Percentiles rank a stretch among this genome's conserved stretches.
phyloP scores from a whole-genome alignment of 2,113 vertebrate species.

The Vulpes lagopus region DNA sequence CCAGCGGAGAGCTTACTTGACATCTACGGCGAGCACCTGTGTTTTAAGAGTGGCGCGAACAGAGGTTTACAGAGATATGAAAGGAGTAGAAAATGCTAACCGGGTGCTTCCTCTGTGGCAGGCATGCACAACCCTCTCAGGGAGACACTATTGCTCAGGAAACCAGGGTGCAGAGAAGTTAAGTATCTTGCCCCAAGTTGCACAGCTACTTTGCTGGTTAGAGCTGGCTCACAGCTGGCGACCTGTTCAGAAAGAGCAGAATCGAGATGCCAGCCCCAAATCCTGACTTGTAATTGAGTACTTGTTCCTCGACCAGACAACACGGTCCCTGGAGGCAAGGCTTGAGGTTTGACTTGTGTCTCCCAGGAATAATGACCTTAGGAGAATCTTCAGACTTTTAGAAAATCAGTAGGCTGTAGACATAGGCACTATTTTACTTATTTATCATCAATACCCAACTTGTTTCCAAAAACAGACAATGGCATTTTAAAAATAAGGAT shows the following conservation, averaged over 20 bases:
- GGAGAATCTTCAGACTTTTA: background rate
- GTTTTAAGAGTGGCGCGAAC: background rate
- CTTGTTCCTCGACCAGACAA: background rate
- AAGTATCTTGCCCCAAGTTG: background rate
- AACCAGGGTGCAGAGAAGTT: background rate
- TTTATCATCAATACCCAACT: background rate
- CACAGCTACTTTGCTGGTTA: background rate
- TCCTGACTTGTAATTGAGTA: background rate
- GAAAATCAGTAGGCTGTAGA: background rate
- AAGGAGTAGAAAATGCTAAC: background rate
- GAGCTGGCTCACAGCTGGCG: background rate
- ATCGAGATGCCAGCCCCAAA: background rate
- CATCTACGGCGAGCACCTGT: background rate
- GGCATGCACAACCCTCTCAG: background rate
- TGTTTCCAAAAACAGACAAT: background rate
- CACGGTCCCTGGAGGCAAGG: background rate
- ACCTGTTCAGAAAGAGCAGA: background rate
- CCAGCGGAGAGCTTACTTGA: background rate
- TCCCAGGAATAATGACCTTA: background rate
- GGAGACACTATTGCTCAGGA: background rate
- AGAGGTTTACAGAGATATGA: background rate
- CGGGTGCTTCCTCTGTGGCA: background rate
- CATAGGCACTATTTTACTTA: background rate
- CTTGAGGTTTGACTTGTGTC: background rate
- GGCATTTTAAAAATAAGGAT: background rate